Evolutionary conservation across 2,888 invertebrate genomes (phyloP), one percentile per base, ranked within the genome.

Genomic region (Lysandra coridon): DNA sequence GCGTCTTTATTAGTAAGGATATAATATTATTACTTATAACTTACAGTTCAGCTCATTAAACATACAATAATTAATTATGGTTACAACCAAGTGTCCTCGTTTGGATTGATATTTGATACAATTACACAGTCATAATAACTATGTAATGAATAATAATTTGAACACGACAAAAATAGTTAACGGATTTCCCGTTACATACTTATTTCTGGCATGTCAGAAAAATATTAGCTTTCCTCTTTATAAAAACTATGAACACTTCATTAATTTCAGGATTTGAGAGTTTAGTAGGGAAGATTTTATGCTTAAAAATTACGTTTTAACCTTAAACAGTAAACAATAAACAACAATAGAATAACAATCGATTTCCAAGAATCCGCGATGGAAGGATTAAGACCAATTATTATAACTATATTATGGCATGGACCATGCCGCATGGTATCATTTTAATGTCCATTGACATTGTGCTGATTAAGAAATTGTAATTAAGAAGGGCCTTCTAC

Each of bases 401-500:
- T 57, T 17, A 17, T 57, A 49, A 44, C 44, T 7, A 44, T 44
- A 10, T 10, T 44, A 23, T 64, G 64, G 64, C 30, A 30, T 62
- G 3, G 23, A n/a, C n/a, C n/a, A n/a, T n/a, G n/a, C n/a, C n/a
- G 64, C 30, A 30, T 62, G 3, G 23, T 62, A 69, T 69, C 5
- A 37, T 69, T 5, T 37, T 14, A 69, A 69, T 14, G 33, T 33
- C 69, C 69, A 69, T 17, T 69, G 33, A 69, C 33, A 69, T 69
- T 69, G 33, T 69, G 33, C 33, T 69, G 33, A 69, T 69, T 69
- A 14, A 69, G 69, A 69, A 69, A 69, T 33, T 69, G 69, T 69
- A 69, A 69, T 69, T 69, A 69, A 17, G 69, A 69, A 33, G 30
- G 64, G 30, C 64, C 64, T 64, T 64, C 23, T 64, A 69, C 14